Evolutionary conservation across 2,888 invertebrate species (phyloP).

Genomic region (Callinectes sapidus): DNA sequence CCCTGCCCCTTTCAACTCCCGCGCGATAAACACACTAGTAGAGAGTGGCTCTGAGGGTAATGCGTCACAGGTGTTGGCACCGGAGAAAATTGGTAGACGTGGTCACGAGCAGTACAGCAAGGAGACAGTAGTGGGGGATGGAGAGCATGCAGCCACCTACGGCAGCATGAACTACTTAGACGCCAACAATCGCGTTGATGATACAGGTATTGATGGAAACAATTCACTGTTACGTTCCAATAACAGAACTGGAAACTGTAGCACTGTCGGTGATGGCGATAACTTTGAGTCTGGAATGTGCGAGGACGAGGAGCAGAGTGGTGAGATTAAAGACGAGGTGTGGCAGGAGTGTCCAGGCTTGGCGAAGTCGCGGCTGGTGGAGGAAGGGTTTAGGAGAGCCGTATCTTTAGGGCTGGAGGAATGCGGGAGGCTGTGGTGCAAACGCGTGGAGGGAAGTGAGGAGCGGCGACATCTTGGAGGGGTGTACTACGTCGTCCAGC

Average conservation of each 20-base stretch:
- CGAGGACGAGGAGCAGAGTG: neutral
- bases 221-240: neutral
- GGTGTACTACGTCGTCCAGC: conserved; percentile 51
- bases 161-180: neutral
- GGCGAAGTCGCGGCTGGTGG: conserved; percentile 43
- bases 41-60: neutral
- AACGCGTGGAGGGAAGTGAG: conserved; percentile 44
- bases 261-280: neutral
- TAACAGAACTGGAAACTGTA: neutral
- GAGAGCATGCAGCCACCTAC: neutral
- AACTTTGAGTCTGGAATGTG: neutral
- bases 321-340: neutral
- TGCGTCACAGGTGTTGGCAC: neutral
- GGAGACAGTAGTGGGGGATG: neutral
- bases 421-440: conserved; percentile 58
- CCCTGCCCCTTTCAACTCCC: neutral
- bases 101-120: neutral
- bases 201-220: neutral
- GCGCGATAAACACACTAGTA: neutral
- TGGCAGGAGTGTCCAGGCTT: conserved; percentile 50
- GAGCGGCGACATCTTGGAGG: conserved; percentile 41
- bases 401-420: conserved; percentile 38
- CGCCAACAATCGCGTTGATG: neutral
- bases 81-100: neutral
- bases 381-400: conserved; percentile 45